Percentiles rank a stretch among this genome's conserved stretches.
phyloP scores from a whole-genome alignment of 2,888 invertebrate species.

The Temnothorax rugatulus region DNA sequence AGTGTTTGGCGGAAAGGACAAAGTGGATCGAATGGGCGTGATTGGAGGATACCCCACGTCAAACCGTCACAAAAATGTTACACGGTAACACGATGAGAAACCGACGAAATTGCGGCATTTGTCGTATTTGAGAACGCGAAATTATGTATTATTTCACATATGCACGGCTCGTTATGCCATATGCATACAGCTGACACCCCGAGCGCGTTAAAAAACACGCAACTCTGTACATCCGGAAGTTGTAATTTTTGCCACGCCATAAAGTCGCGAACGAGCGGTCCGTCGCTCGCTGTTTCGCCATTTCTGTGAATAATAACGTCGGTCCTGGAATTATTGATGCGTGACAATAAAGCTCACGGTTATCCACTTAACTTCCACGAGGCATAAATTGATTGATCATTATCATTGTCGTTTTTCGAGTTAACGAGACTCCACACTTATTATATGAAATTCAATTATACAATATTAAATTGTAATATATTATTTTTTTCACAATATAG shows the following conservation, averaged over 20 bases:
- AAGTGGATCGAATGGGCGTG: slow-evolving; percentile 39
- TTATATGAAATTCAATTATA: not conserved
- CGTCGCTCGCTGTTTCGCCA: slow-evolving; percentile 3
- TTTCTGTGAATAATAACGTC: slow-evolving; percentile 35
- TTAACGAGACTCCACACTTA: not conserved
- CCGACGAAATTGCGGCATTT: slow-evolving; percentile 33
- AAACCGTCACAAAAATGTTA: slow-evolving; percentile 42
- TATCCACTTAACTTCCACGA: slow-evolving; percentile 12
- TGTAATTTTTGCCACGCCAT: slow-evolving; percentile 50
- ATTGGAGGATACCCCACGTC: slow-evolving; percentile 53
- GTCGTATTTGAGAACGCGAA: slow-evolving; percentile 23
- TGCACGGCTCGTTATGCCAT: slow-evolving; percentile 26
- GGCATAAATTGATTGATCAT: not conserved
- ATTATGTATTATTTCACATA: slow-evolving; percentile 48
- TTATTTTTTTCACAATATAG: not conserved
- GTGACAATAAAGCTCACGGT: slow-evolving; percentile 21
- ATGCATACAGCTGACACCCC: slow-evolving; percentile 38
- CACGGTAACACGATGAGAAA: not conserved
- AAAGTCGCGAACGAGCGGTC: slow-evolving; percentile 16
- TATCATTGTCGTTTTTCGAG: not conserved
- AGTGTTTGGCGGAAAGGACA: slow-evolving; percentile 30
- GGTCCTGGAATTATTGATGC: slow-evolving; percentile 21
- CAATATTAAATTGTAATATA: not conserved
- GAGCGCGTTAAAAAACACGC: slow-evolving; percentile 48
- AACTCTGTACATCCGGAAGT: slow-evolving; percentile 40